These are phyloP conservation scores for Phaethornis superciliosus DNA, from an alignment of 2,113 vertebrate species.

Conservation along the genomic window DNA sequence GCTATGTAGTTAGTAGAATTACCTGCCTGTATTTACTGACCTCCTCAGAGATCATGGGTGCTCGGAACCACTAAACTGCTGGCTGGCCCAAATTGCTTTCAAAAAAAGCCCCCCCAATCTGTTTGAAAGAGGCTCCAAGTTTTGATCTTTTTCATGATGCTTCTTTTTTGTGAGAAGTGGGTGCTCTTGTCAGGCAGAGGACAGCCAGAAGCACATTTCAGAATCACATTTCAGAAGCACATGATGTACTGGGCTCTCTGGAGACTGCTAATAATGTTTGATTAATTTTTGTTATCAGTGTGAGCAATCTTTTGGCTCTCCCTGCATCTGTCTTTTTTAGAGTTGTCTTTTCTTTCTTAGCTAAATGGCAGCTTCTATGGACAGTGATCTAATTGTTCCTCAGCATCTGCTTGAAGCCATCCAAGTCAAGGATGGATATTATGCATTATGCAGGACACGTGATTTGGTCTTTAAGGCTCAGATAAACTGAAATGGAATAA, in stretches of 20 bases:
- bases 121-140: neutral
- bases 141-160: neutral
- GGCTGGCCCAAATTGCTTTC: neutral
- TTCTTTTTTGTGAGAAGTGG: neutral
- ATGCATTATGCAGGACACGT: neutral
- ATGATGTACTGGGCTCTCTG: conserved; percentile 38
- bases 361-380: conserved; percentile 24
- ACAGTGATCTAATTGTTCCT: conserved; percentile 47
- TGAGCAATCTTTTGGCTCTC: conserved; percentile 24
- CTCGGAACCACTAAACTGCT: neutral
- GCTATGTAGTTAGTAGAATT: neutral
- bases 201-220: conserved; percentile 24
- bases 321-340: conserved; percentile 49
- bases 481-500: conserved; percentile 27
- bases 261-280: conserved; percentile 52
- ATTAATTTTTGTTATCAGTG: conserved; percentile 57
- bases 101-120: neutral
- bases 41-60: neutral
- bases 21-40: neutral
- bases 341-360: conserved; percentile 22
- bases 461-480: neutral
- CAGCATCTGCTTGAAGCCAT: neutral
- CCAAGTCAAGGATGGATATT: neutral
- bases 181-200: neutral
- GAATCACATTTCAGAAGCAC: conserved; percentile 19